Conservation (phyloP, 2,888 invertebrate species). For the Leptinotarsa peninsularis region DNA sequence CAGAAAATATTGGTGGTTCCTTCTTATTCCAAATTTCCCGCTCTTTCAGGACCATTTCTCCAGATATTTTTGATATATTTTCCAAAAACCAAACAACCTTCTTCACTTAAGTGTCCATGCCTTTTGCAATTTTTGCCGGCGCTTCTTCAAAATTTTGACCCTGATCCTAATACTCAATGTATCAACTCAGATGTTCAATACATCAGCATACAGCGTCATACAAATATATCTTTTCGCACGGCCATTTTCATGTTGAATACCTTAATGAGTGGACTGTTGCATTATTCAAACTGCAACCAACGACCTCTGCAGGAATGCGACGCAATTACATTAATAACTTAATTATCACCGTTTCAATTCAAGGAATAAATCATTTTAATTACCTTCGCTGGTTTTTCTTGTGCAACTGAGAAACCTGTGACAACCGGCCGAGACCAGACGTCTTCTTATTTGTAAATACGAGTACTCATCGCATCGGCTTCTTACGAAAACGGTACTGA, state of each 20-base stretch:
- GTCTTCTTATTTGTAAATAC: not conserved
- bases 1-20: too few relatives aligned
- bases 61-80: too few relatives aligned
- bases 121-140: too few relatives aligned
- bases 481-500: constrained; percentile 12
- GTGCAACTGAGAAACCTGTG: constrained; percentile 2
- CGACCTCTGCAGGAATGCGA: constrained; percentile 38
- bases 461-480: constrained; percentile 4
- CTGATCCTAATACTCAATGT: too few relatives aligned
- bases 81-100: too few relatives aligned
- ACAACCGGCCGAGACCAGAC: not conserved
- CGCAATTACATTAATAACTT: constrained; percentile 38
- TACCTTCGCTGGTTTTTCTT: constrained; percentile 27
- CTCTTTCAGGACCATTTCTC: too few relatives aligned
- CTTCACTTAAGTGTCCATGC: too few relatives aligned
- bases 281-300: constrained; percentile 25
- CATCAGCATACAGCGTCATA: too few relatives aligned
- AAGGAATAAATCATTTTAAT: constrained; percentile 37
- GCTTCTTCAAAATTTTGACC: too few relatives aligned
- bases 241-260: not conserved
- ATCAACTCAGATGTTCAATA: too few relatives aligned
- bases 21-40: too few relatives aligned
- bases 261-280: constrained; percentile 15
- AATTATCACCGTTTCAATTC: constrained; percentile 37
- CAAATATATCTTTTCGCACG: not conserved